Base-by-base conservation (phyloP, 1,140 invertebrate species). In the Aphis craccivora region DNA sequence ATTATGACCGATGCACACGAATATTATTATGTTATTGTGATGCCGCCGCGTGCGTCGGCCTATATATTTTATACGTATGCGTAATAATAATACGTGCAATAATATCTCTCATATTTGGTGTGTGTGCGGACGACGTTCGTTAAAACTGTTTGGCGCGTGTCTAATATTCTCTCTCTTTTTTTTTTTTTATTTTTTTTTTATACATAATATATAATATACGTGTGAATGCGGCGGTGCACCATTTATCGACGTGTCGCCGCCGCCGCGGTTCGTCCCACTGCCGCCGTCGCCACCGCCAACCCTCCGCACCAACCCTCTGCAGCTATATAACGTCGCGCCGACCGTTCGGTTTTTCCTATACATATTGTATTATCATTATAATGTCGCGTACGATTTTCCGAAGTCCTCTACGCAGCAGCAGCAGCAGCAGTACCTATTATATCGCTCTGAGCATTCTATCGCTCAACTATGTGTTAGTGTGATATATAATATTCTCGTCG, bases 191-290 rank as follows among this genome's bases (percentile, higher is more conserved):
- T 51, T 53, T 88, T 35, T 35, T 43, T 11, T n/a, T 43, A 43
- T 83, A 40, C 9, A 22, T 83, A 83, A 43, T 14, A 30, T 84
- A 86, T 86, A 25, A 86, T 86, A 86, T 55, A 53, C 87, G 87
- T 87, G 45, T 48, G 86, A 87, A 87, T 48, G 87, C 87, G 48
- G 48, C 87, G 87, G 86, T 55, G 87, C 87, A 37, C 87, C 87
- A 37, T 89, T 89, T 89, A 89, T 89, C 87, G 87, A 89, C 87
- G 87, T 55, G 87, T 89, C 87, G 51, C 87, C 48, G 87, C 87
- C 18, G 48, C 87, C 87, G 35, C 35, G 60, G 60, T 76, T 76
- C 86, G 22, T 35, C 48, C n/a, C 87, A 53, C 35, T 18, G 48
- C 51, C n/a, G 35, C 48, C n/a, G 48, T n/a, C n/a, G n/a, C 45